Conservation (phyloP, 2,113 vertebrate species). For the Chloebia gouldiae region DNA sequence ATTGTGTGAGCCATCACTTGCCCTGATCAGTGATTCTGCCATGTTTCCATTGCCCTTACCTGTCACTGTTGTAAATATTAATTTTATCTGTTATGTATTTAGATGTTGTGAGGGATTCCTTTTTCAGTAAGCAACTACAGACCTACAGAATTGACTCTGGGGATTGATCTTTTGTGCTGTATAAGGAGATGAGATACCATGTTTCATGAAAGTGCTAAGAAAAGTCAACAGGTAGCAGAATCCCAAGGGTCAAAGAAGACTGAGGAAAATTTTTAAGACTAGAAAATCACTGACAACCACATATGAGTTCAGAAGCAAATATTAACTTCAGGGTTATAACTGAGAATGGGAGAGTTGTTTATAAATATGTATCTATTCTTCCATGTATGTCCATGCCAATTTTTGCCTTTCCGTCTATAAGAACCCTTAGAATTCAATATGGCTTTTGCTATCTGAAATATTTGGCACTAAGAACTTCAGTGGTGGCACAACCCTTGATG, state of each 20-base stretch:
- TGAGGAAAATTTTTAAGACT: not conserved
- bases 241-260: not conserved
- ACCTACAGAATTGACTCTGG: not conserved
- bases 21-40: not conserved
- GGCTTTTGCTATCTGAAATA: not conserved
- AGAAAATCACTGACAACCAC: accelerated
- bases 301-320: not conserved
- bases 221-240: not conserved
- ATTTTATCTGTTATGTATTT: not conserved
- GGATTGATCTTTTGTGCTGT: not conserved
- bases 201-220: not conserved
- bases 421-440: not conserved
- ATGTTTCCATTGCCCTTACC: not conserved
- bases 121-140: not conserved
- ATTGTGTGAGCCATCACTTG: not conserved
- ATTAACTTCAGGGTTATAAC: not conserved
- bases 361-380: not conserved
- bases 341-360: not conserved
- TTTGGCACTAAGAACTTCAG: not conserved
- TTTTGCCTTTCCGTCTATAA: not conserved
- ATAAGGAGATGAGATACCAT: not conserved
- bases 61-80: not conserved
- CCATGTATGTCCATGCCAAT: not conserved
- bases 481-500: not conserved
- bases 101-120: not conserved